Conservation (phyloP, 37 sponge, comb jelly and placozoan species). For the Spongilla lacustris region DNA sequence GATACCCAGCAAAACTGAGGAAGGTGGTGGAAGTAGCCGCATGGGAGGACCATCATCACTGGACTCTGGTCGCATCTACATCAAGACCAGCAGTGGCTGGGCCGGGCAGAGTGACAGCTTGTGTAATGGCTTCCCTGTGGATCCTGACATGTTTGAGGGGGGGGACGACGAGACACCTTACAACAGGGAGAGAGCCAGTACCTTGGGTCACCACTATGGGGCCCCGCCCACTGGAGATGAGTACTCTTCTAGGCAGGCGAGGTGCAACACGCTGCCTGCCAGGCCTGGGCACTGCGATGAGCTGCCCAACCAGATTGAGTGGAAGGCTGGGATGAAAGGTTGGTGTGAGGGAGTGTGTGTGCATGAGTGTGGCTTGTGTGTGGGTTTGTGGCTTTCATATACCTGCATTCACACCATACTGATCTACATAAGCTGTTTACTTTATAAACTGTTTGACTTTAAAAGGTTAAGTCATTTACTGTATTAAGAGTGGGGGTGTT, state of each 20-base stretch:
- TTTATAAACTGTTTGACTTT: not conserved
- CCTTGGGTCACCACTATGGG: not conserved
- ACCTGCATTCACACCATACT: not conserved
- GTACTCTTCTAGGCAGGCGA: not conserved
- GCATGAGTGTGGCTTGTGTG: not conserved
- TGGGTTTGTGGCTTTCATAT: not conserved
- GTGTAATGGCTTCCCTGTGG: not conserved
- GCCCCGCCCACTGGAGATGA: slow-evolving; percentile 5
- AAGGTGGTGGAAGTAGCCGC: not conserved
- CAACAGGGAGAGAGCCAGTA: not conserved
- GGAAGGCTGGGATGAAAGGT: slow-evolving; percentile 78
- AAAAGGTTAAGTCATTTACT: not conserved
- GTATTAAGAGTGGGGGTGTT: not conserved
- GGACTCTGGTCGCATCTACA: not conserved
- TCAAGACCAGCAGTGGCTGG: not conserved
- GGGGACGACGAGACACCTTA: slow-evolving; percentile 13
- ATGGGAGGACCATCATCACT: not conserved
- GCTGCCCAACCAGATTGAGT: not conserved
- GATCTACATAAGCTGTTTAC: not conserved
- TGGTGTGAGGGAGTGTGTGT: not conserved
- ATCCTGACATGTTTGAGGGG: slow-evolving; percentile 8
- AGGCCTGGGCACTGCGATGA: not conserved
- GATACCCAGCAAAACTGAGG: not conserved
- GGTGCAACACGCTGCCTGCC: not conserved
- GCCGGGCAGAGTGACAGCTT: not conserved